A percentile compares a stretch with the other conserved stretches of the same genome.
Conservation (phyloP, 2,797 vertebrate genomes). For the Xenentodon cancila region DNA sequence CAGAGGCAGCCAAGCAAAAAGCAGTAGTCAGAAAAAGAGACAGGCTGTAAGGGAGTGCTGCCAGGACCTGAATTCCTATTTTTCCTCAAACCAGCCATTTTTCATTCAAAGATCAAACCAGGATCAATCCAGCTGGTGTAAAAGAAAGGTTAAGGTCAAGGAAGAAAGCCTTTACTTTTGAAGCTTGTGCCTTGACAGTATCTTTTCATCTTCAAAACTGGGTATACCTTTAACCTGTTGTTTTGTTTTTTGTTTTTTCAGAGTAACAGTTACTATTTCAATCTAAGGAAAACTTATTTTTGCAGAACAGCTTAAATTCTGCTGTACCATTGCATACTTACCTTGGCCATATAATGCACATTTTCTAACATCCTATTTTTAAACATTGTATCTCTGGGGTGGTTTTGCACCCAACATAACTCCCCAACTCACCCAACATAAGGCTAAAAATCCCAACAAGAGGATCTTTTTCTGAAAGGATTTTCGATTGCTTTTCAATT, state of each 20-base stretch:
- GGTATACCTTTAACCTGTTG: background rate
- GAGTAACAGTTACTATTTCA: no score
- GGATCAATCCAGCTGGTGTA: constrained; percentile 20
- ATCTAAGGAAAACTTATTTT: no score
- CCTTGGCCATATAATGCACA: no score
- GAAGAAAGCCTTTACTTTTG: constrained; percentile 4
- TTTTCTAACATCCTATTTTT: no score
- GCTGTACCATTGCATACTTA: no score
- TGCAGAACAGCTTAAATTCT: background rate
- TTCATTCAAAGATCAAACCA: constrained; percentile 52
- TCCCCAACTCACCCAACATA: no score
- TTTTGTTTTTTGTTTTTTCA: no score
- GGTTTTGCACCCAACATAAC: no score
- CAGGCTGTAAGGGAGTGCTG: constrained; percentile 60
- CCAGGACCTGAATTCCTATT: constrained; percentile 61
- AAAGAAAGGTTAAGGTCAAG: constrained; percentile 24
- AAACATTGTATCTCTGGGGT: no score
- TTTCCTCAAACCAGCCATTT: constrained; percentile 32
- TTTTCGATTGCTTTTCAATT: no score
- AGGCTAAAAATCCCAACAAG: no score
- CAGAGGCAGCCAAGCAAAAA: constrained; percentile 64
- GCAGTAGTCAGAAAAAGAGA: constrained; percentile 57
- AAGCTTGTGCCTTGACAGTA: background rate
- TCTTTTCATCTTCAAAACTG: constrained; percentile 1
- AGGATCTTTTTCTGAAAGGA: no score